Evolutionary conservation across 2,888 invertebrate genomes (phyloP), one percentile per base, ranked within the genome.

Genomic region (Parapristionchus giblindavisi): DNA sequence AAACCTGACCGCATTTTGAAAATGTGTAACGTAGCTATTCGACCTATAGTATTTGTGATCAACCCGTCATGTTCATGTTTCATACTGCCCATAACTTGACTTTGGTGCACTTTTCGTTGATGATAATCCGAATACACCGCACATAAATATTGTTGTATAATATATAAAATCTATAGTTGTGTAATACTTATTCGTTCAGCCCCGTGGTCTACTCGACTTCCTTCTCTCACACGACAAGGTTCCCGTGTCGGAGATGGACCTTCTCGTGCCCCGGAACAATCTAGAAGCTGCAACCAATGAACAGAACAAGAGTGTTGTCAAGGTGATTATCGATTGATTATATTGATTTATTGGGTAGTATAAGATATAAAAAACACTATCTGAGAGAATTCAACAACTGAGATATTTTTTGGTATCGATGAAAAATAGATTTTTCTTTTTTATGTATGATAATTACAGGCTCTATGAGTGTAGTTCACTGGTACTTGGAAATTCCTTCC

Each of bases 191-290:
- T 77, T 77, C 63, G 87, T 89, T 17, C 89, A 96, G 96, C 99
- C 98, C 0, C 92, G 93, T 78, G 98, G 99, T 48, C 91, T 99
- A 29, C 90, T 98, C 76, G 92, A 92, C 73, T 96, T 93, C 89
- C 91, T 99, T 79, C 96, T 97, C 86, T 94, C 94, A 0, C 91
- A 92, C 38, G 96, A 96, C 77, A 91, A 92, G 74, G 93, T 96
- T 0, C 94, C 95, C 2, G 85, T 88, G 0, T 92, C 92, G 63
- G 89, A 90, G 72, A 89, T 89, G 52, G 91, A 91, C 83, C 86
- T 89, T 52, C 88, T 91, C 11, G 88, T 90, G 79, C 87, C 89
- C 4, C 91, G 99, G 73, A 97, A 99, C 90, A 99, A 98, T 91
- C 91, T 99, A 83, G 94, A 95, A 90, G 92, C 97, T 78, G 98